phyloP scores from a whole-genome alignment of 2,888 invertebrate genomes.

The Minunthozetes semirufus region DNA sequence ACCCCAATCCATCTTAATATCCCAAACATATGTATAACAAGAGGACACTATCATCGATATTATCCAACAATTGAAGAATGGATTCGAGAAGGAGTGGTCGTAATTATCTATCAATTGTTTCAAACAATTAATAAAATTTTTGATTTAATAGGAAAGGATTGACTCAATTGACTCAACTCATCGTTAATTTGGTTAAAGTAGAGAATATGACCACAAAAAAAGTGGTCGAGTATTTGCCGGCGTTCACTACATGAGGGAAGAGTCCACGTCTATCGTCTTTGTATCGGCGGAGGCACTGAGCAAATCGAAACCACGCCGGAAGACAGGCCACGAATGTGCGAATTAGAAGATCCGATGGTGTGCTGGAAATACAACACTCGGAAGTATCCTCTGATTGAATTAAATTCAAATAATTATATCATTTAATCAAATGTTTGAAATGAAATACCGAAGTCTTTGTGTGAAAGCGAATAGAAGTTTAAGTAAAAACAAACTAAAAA shows the following conservation, averaged over 20 bases:
- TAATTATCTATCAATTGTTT: slow-evolving; percentile 53
- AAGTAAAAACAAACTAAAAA: slow-evolving; percentile 87
- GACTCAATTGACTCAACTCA: not conserved
- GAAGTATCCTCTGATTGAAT: not conserved
- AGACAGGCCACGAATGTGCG: slow-evolving; percentile 80
- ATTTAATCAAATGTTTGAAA: not conserved
- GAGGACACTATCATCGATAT: slow-evolving; percentile 69
- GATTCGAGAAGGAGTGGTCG: slow-evolving; percentile 60
- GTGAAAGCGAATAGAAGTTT: slow-evolving; percentile 44
- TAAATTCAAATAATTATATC: not conserved
- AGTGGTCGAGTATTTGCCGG: slow-evolving; percentile 94
- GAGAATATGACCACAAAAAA: slow-evolving; percentile 86
- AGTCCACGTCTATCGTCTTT: slow-evolving; percentile 77
- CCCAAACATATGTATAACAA: slow-evolving; percentile 94
- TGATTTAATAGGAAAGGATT: not conserved
- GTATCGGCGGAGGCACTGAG: slow-evolving; percentile 91
- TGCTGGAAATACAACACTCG: not conserved
- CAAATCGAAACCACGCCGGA: slow-evolving; percentile 96
- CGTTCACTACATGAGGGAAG: slow-evolving; percentile 87
- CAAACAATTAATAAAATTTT: slow-evolving; percentile 8
- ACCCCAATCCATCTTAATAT: slow-evolving; percentile 99
- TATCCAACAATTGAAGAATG: slow-evolving; percentile 85
- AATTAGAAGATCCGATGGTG: slow-evolving; percentile 52
- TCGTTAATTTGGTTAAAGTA: slow-evolving; percentile 56
- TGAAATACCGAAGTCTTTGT: not conserved